These are phyloP conservation scores for Orchesellides sinensis DNA, from an alignment of 2,888 invertebrate genomes.

Conservation along the genomic window DNA sequence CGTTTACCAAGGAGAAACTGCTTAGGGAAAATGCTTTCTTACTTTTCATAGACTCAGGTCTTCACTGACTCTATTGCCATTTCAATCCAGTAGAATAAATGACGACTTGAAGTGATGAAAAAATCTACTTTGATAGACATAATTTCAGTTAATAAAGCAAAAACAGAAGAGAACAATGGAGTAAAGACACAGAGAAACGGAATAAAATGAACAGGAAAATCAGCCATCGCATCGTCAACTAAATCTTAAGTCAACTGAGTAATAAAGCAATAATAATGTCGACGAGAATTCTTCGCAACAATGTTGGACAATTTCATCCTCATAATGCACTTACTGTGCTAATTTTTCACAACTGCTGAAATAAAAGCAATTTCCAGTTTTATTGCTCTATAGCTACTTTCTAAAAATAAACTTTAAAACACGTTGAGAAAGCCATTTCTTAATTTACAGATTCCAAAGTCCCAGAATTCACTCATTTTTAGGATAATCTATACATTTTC, in stretches of 20 bases:
- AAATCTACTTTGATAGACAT: background rate
- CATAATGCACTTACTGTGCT: constrained; percentile 28
- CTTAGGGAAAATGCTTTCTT: constrained; percentile 7
- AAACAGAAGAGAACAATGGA: background rate
- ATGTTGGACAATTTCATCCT: background rate
- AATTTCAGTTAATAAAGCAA: background rate
- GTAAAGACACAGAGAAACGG: background rate
- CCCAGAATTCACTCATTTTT: too few relatives aligned
- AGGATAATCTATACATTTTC: too few relatives aligned
- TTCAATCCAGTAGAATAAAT: constrained; percentile 49
- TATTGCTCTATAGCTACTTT: too few relatives aligned
- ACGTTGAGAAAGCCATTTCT: too few relatives aligned
- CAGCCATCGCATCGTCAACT: constrained; percentile 57
- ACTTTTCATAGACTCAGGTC: background rate
- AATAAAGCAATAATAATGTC: constrained; percentile 60
- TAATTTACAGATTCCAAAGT: too few relatives aligned
- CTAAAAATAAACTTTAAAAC: too few relatives aligned
- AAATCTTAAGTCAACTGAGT: constrained; percentile 54
- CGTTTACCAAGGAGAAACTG: background rate
- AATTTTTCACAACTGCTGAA: background rate
- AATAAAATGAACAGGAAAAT: constrained; percentile 37
- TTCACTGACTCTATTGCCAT: constrained; percentile 8
- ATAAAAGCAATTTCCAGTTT: background rate
- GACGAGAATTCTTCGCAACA: constrained; percentile 50
- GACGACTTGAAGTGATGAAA: constrained; percentile 15